These are phyloP conservation scores for Glaucomys volans DNA, from an alignment of 2,113 vertebrate genomes.

Conservation along the genomic window DNA sequence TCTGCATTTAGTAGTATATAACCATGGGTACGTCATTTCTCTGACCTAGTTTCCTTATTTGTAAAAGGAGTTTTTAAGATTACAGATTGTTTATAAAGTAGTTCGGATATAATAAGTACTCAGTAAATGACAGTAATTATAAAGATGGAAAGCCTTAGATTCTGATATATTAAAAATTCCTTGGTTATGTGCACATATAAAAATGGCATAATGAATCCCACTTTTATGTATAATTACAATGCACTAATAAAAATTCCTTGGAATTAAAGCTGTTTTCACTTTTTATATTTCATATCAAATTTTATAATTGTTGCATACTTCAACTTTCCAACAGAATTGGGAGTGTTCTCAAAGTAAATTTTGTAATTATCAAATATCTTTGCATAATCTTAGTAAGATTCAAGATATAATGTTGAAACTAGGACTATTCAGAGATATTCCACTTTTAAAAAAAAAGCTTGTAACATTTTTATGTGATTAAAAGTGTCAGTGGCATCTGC, in stretches of 20 bases:
- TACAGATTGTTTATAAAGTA: slow-evolving; percentile 53
- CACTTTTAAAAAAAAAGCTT: background rate
- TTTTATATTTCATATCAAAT: slow-evolving; percentile 39
- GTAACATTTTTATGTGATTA: slow-evolving; percentile 35
- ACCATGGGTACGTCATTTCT: background rate
- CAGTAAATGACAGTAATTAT: background rate
- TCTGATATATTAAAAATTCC: background rate
- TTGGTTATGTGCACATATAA: too few species aligned
- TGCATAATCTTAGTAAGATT: slow-evolving; percentile 21
- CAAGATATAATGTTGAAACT: slow-evolving; percentile 45
- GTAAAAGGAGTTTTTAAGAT: slow-evolving; percentile 46
- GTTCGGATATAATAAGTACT: slow-evolving; percentile 8
- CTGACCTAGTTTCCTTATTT: slow-evolving; percentile 34
- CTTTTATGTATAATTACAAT: too few species aligned
- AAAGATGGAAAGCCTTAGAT: slow-evolving; percentile 25
- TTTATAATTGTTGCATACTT: slow-evolving; percentile 29
- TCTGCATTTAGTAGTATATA: background rate
- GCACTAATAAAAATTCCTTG: background rate
- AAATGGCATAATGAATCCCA: too few species aligned
- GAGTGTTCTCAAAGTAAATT: slow-evolving; percentile 24
- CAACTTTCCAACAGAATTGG: slow-evolving; percentile 10
- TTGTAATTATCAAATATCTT: slow-evolving; percentile 51
- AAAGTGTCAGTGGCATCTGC: slow-evolving; percentile 15
- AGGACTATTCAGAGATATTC: slow-evolving; percentile 10
- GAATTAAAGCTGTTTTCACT: slow-evolving; percentile 47